Evolutionary conservation across 2,888 invertebrate species (phyloP).

Genomic region (Nomada fucata): DNA sequence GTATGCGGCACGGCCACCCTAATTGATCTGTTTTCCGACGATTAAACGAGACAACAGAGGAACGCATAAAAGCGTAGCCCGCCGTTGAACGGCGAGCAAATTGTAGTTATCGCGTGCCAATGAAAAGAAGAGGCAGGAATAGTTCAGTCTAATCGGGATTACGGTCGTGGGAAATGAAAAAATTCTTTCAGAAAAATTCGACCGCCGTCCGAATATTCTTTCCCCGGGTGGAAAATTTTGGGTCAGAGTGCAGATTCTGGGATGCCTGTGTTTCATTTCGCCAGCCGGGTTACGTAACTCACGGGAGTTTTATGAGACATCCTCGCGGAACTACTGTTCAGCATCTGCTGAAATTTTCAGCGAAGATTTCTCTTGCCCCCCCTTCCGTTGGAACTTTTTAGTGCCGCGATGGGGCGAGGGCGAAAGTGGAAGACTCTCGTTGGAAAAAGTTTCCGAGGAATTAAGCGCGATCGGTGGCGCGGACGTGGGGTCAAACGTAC

Average conservation of each 20-base stretch:
- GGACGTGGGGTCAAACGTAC: neutral
- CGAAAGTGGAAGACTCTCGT: constrained; percentile 10
- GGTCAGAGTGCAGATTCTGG: neutral
- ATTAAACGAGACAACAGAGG: constrained; percentile 23
- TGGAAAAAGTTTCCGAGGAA: constrained; percentile 36
- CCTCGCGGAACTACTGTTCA: constrained; percentile 6
- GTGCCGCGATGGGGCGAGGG: neutral
- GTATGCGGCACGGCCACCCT: constrained; percentile 42
- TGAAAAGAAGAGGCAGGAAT: neutral
- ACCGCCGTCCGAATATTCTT: constrained; percentile 8
- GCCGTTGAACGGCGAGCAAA: neutral
- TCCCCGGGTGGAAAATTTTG: neutral
- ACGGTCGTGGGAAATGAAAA: neutral
- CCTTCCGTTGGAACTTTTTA: neutral
- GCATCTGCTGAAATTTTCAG: constrained; percentile 18
- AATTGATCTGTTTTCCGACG: constrained; percentile 54
- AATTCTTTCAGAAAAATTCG: neutral
- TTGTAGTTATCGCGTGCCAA: neutral
- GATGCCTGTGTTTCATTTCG: neutral
- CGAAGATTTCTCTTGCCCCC: neutral
- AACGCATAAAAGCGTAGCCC: constrained; percentile 11
- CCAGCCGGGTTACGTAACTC: neutral
- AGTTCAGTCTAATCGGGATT: too few species aligned
- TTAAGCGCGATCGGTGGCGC: constrained; percentile 22
- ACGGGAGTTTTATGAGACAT: constrained; percentile 27